These are phyloP conservation scores for Caenorhabditis becei DNA, from an alignment of 2,888 invertebrate species.

Conservation along the genomic window DNA sequence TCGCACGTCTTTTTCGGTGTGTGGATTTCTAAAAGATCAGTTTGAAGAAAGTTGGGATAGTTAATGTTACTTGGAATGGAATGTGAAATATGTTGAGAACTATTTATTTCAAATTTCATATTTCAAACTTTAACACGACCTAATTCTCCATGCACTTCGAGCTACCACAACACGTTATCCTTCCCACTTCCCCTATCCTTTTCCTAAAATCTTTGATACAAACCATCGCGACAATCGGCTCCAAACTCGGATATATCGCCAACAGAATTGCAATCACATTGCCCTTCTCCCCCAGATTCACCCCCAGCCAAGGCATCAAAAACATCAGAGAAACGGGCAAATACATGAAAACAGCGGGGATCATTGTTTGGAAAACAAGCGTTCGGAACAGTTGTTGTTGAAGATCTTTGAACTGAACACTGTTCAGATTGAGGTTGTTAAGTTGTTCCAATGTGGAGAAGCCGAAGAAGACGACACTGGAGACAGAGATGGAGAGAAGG, in stretches of 20 bases:
- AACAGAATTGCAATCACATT: slow-evolving; percentile 29
- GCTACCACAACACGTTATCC: not conserved
- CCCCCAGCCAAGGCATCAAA: slow-evolving; percentile 21
- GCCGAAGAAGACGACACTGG: slow-evolving; percentile 25
- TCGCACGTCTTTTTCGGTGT: too few relatives aligned
- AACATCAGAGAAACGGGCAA: slow-evolving; percentile 34
- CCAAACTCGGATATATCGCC: slow-evolving; percentile 38
- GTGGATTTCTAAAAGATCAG: too few relatives aligned
- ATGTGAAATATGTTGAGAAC: too few relatives aligned
- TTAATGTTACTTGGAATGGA: too few relatives aligned
- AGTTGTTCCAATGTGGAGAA: slow-evolving; percentile 7
- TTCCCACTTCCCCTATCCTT: not conserved
- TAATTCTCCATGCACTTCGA: not conserved
- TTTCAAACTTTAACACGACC: too few relatives aligned
- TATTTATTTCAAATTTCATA: too few relatives aligned
- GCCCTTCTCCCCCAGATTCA: not conserved
- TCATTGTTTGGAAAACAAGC: slow-evolving; percentile 26
- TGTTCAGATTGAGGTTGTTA: not conserved
- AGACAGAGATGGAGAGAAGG: slow-evolving; percentile 12
- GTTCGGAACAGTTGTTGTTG: slow-evolving; percentile 39
- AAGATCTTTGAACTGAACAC: slow-evolving; percentile 20
- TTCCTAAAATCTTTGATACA: slow-evolving; percentile 30
- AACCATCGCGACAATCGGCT: slow-evolving; percentile 39
- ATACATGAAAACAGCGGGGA: slow-evolving; percentile 32
- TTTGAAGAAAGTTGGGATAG: too few relatives aligned